Evolutionary conservation across 2,888 invertebrate genomes (phyloP).

Genomic region (Microplitis deprimator): DNA sequence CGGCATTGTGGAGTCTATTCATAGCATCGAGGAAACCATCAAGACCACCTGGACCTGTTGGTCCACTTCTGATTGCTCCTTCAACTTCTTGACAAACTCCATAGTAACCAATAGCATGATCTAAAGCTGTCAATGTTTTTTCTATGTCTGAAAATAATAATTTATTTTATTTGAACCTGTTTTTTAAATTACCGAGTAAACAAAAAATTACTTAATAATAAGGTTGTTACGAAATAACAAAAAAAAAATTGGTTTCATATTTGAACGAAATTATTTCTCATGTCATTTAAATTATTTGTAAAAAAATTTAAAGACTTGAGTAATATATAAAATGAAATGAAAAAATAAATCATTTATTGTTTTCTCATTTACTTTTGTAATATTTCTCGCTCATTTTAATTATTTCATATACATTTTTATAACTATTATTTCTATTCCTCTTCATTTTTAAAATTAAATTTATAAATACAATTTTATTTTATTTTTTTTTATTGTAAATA

Average conservation of each 20-base stretch:
- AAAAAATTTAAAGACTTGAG: background rate
- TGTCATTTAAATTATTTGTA: slow-evolving; percentile 3
- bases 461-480: background rate
- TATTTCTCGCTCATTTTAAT: background rate
- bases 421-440: background rate
- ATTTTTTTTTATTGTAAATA: slow-evolving; percentile 27
- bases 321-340: background rate
- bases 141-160: slow-evolving; percentile 84
- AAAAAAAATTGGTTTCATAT: background rate
- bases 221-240: background rate
- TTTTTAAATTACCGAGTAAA: background rate
- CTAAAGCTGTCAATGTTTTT: slow-evolving; percentile 87
- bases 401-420: background rate
- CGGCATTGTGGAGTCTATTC: slow-evolving; percentile 88
- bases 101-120: slow-evolving; percentile 95
- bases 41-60: slow-evolving; percentile 73
- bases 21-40: slow-evolving; percentile 79
- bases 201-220: background rate
- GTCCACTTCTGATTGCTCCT: slow-evolving; percentile 87
- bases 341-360: background rate
- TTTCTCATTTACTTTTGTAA: background rate
- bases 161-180: background rate
- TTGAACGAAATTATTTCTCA: slow-evolving; percentile 1
- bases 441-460: background rate
- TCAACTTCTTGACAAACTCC: slow-evolving; percentile 95